A percentile compares a stretch with the other conserved stretches of the same genome.
These are phyloP conservation scores for Drosophila picticornis DNA, from an alignment of 2,888 invertebrate species.

Conservation along the genomic window DNA sequence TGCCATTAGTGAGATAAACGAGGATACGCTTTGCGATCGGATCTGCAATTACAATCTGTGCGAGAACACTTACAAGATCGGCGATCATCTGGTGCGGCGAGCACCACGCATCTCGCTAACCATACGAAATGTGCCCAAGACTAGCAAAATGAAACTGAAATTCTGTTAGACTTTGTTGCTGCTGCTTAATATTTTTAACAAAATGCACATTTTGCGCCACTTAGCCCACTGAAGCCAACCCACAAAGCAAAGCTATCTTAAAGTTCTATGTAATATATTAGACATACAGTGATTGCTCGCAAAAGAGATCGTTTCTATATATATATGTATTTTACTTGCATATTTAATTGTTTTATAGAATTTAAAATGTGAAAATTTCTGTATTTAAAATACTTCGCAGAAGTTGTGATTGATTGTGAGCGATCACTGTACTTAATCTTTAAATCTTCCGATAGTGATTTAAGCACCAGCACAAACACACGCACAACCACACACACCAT, in stretches of 20 bases:
- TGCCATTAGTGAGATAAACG: slow-evolving; percentile 90
- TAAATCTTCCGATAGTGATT: slow-evolving; percentile 68
- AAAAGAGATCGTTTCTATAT: background rate
- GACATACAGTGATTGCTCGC: slow-evolving; percentile 1
- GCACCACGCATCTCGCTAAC: slow-evolving; percentile 94
- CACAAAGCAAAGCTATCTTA: slow-evolving; percentile 17
- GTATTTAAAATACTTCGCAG: slow-evolving; percentile 2
- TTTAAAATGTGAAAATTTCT: slow-evolving; percentile 1
- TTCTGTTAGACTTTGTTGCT: slow-evolving; percentile 82
- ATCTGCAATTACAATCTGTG: slow-evolving; percentile 89
- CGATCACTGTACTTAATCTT: slow-evolving; percentile 12
- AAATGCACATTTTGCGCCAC: slow-evolving; percentile 45
- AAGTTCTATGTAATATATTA: slow-evolving; percentile 14
- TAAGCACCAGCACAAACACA: slow-evolving; percentile 54
- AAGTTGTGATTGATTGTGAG: background rate
- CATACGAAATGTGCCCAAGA: slow-evolving; percentile 96
- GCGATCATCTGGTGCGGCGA: slow-evolving; percentile 89
- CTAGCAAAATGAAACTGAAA: slow-evolving; percentile 90
- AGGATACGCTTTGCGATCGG: slow-evolving; percentile 88
- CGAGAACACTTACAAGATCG: slow-evolving; percentile 86
- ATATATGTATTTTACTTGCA: background rate
- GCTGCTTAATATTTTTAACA: slow-evolving; percentile 23
- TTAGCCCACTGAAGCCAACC: slow-evolving; percentile 62
- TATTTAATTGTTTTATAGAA: background rate
- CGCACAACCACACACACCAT: slow-evolving; percentile 17